A percentile compares a stretch with the other conserved stretches of the same genome.
These are phyloP conservation scores for Gortyna flavago DNA, from an alignment of 2,888 invertebrate species.

Conservation along the genomic window DNA sequence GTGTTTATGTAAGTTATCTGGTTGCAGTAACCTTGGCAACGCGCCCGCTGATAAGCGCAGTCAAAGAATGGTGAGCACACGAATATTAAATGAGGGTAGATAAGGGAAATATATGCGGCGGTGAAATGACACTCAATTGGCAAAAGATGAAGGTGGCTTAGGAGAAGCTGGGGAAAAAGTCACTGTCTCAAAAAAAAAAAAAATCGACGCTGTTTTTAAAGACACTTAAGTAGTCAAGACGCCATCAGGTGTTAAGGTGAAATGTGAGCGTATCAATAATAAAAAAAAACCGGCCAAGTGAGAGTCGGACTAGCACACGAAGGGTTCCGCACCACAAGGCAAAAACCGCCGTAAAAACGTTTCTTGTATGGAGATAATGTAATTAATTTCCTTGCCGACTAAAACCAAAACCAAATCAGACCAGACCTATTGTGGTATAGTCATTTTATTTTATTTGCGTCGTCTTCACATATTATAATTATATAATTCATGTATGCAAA, in stretches of 20 bases:
- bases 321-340: too few species aligned
- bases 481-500: too few species aligned
- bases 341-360: too few species aligned
- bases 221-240: neutral
- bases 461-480: too few species aligned
- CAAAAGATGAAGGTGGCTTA: neutral
- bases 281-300: neutral
- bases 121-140: neutral
- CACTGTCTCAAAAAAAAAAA: neutral
- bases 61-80: slow-evolving; percentile 44
- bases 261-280: neutral
- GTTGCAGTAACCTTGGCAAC: slow-evolving; percentile 55
- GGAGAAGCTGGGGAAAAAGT: too few species aligned
- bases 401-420: too few species aligned
- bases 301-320: too few species aligned
- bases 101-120: slow-evolving; percentile 36
- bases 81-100: slow-evolving; percentile 43
- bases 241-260: too few species aligned
- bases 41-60: slow-evolving; percentile 43
- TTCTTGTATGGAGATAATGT: too few species aligned
- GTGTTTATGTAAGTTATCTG: slow-evolving; percentile 46
- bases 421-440: too few species aligned
- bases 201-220: neutral
- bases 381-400: too few species aligned
- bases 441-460: too few species aligned